Evolutionary conservation across 2,113 vertebrate genomes (phyloP), one percentile per base, ranked within the genome.

Genomic region (Abramis brama): DNA sequence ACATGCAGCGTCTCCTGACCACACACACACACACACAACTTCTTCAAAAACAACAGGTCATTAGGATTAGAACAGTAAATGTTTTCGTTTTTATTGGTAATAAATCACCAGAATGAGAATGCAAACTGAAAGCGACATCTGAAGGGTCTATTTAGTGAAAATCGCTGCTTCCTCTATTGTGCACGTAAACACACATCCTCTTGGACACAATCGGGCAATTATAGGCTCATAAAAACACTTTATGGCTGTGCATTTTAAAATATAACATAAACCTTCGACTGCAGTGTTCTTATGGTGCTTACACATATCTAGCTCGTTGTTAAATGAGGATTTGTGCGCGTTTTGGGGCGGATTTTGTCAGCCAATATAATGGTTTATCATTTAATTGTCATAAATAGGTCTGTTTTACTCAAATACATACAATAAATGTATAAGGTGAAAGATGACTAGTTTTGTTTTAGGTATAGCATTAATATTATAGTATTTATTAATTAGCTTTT

Each of bases 1-100:
- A 81, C 59, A 45, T 79, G 0, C 77, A 62, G 8, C 21, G 64
- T 81, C 79, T 47, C 64, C 80, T 82, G 80, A n/a, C 6, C 7
- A 33, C 25, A 77, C 81, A 83, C 0, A 71, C 2, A 71, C 47
- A 13, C 43, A 50, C 60, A 30, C 39, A 6, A 60, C 30, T 50
- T 15, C n/a, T 30, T 12, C 47, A 52, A 27, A 77, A 10, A 68
- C 5, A 30, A 23, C 8, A 5, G 33, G 2, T 36, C 2, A 19
- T 36, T 9, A 36, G 30, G 30, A 19, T 21, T 36, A 33, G 33
- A 33, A 33, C 8, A 21, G 30, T 19, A 10, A 36, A 27, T 9
- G 11, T 62, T 12, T 25, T 9, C 33, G 2, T 7, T 3, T 71
- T 71, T 9, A 10, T 17, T 71, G 9, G 10, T 36, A 21, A 21